Evolutionary conservation across 2,113 vertebrate species (phyloP), one percentile per base, ranked within the genome.

Genomic region (Philantomba maxwellii): DNA sequence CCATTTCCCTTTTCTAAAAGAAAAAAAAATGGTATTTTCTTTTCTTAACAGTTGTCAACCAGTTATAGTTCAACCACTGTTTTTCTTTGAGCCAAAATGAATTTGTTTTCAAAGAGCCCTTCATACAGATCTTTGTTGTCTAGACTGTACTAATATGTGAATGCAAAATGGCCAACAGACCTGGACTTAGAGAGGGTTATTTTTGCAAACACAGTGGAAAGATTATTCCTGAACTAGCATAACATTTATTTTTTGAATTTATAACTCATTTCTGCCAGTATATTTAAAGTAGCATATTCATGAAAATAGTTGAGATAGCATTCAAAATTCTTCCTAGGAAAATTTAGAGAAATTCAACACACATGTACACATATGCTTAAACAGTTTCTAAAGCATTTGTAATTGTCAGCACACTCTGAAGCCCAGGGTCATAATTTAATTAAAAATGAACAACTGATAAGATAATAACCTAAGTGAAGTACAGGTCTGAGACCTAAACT

Each of bases 201-300:
- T 87, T 91, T 70, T 87, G 73, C n/a, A 83, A 96, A 87, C 39
- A 94, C 30, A 81, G 39, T 80, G 17, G 17, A 90, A 93, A 96
- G 28, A 55, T 57, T 93, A 92, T 87, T 97, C 66, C 21, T 93
- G 30, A 97, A 87, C 21, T 73, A 87, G 36, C 39, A 5, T 87
- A 39, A 80, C 53, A 96, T 45, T 88, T 83, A 82, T 57, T 80
- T 94, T 95, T 88, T 89, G 8, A 92, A 90, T 60, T 43, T 17
- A 70, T 57, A 92, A 92, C 66, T 93, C 9, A 55, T 82, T 94
- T 73, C 60, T 95, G 19, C 53, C 39, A 89, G 16, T 84, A 55
- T 92, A 91, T 64, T 91, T 94, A 80, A 94, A 84, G 39, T 57
- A 94, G 70, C 43, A 92, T 26, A 93, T 75, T 94, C 30, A 49